Evolutionary conservation across 2,797 vertebrate genomes (phyloP), one percentile per base, ranked within the genome.

Genomic region (Oryzias dopingdopingensis): DNA sequence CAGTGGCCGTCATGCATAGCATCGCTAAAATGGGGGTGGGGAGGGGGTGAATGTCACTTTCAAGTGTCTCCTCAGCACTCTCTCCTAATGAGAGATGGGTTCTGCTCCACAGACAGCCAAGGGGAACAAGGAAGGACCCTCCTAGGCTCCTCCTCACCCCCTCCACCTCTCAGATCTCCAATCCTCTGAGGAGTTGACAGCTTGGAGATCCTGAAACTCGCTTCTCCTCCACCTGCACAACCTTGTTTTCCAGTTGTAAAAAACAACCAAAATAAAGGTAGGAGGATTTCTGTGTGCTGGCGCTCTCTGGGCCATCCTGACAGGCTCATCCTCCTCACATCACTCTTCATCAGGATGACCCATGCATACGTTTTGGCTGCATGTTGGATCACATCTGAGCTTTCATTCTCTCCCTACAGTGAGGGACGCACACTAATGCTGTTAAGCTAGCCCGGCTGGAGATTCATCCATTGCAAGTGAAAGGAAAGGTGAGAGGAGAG

Each of bases 401-500:
- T 68, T 79, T 72, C 62, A 53, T 59, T 59, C 68, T 66, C 69
- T 75, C 53, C n/a, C 77, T 63, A 62, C 65, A 92, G 90, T 93
- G 89, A 90, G 93, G 90, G 91, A 93, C 90, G 85, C 88, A 88
- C 76, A 59, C 68, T 60, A 62, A 86, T 77, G 82, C 85, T 86
- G 80, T 74, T 88, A 83, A 86, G 85, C 82, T 81, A 85, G 74
- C 78, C 65, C 17, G 50, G 85, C 87, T 78, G 67, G 83, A 69
- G 78, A 94, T 93, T 93, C 90, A 93, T 93, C 93, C 95, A 94
- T 93, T 93, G 89, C 90, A 90, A 90, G 83, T 93, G 94, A 94
- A 96, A 93, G 93, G 91, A 94, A 94, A 94, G 93, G 91, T 91
- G 92, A 94, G 94, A 94, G 89, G 89, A 89, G 89, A 95, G 94